Evolutionary conservation across 2,888 invertebrate species (phyloP).

Genomic region (Callyntrura sp.): DNA sequence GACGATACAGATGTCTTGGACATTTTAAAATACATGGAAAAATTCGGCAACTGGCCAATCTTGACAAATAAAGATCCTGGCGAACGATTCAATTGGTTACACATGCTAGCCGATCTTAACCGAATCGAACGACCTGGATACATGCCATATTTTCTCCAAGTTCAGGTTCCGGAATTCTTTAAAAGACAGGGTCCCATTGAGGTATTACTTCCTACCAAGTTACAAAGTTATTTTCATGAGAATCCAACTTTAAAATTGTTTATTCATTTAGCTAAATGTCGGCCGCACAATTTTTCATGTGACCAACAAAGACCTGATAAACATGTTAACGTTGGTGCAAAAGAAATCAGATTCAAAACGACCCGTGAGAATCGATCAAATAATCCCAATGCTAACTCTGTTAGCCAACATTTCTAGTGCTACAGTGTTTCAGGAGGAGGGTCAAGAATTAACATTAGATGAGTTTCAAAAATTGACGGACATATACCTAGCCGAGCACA

Average conservation of each 20-base stretch:
- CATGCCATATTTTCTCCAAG: conserved; percentile 22
- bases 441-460: neutral
- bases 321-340: conserved; percentile 25
- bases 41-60: conserved; percentile 67
- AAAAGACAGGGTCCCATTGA: too few species aligned
- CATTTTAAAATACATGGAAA: conserved; percentile 40
- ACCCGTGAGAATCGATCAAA: conserved; percentile 59
- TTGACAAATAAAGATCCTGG: conserved; percentile 61
- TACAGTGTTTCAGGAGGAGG: conserved; percentile 48
- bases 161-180: too few species aligned
- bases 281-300: too few species aligned
- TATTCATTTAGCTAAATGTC: too few species aligned
- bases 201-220: too few species aligned
- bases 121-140: conserved; percentile 59
- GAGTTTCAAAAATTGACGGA: conserved; percentile 56
- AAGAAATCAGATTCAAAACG: conserved; percentile 22
- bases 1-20: too few species aligned
- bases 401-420: conserved; percentile 32
- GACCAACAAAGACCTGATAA: conserved; percentile 57
- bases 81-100: conserved; percentile 62
- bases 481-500: conserved; percentile 7
- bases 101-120: conserved; percentile 64
- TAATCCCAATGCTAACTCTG: conserved; percentile 35
- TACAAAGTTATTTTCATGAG: neutral
- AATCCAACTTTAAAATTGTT: too few species aligned